Evolutionary conservation across 2,113 vertebrate genomes (phyloP), one percentile per base, ranked within the genome.

Genomic region (Rhombomys opimus): DNA sequence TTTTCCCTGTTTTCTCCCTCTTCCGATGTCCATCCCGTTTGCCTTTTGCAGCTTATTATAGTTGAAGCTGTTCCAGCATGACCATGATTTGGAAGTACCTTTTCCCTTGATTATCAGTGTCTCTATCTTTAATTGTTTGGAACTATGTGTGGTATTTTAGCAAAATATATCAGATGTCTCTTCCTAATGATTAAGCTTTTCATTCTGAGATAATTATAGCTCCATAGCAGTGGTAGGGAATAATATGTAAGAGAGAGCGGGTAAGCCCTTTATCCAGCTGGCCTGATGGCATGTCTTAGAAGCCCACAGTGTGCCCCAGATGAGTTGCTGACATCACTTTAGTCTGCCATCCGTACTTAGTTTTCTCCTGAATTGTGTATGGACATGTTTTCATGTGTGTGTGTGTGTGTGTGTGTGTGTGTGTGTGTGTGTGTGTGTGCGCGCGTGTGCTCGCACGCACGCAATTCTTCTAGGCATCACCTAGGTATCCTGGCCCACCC

Each of bases 151-250:
- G n/a, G 68, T 68, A 73, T 52, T 84, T 78, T 25, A 95, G 75
- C 5, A 73, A 90, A 87, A 90, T n/a, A n/a, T 73, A 38, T 78
- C 87, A 78, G 23, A 57, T 89, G 41, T 94, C 32, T 87, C 32
- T 78, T 75, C 52, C 50, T 65, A 8, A 63, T 80, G 92, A 76
- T 59, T 90, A 41, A 70, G 32, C 35, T 27, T 84, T 92, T 91
- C 22, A 76, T 38, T 92, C 91, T 59, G 35, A 77, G 38, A 61
- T 84, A 65, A 78, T 57, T 78, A 3, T 88, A 92, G 38, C 23
- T 82, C 81, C 61, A 91, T 1, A 32, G 38, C 38, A 27, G 35
- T 75, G 77, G 57, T 90, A 87, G 76, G 75, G 90, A 94, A 77
- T 77, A 87, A 25, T 41, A 57, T 3, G 22, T 30, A 76, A 61